Base-by-base conservation (phyloP, 2,888 invertebrate species). In the Hipparchia sbordonii region DNA sequence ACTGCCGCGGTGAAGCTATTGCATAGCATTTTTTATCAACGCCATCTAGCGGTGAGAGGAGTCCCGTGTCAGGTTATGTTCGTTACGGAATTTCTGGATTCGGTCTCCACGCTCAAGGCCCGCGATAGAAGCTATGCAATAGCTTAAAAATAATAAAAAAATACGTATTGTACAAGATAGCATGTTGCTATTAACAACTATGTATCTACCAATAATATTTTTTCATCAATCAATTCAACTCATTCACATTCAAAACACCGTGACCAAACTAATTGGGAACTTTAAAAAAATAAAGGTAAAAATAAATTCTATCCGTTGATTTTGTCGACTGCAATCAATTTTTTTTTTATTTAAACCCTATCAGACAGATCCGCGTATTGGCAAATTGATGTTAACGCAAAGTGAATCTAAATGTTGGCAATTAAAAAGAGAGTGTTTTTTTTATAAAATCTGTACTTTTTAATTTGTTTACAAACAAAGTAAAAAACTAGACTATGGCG, bases 241-340 rank as follows among this genome's bases (percentile, higher is more conserved):
- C 63, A 72, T 72, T 74, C 74, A 63, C 62, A 67, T 67, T 74
- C 72, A 74, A 74, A 74, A 70, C 62, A 13, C 74, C 74, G 62
- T 74, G 54, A 33, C 57, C 54, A 67, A 72, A 74, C 48, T 74
- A 74, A 74, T 74, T 74, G 74, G 74, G 59, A 67, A 52, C 67
- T 70, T 59, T 67, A 56, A 6, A 69, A 70, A 59, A 70, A 62
- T 54, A 63, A 51, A n/a, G 33, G 23, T 48, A 51, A 63, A 63
- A 51, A 52, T 6, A 51, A 65, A 52, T 12, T 65, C 65, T 65
- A 57, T 57, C 8, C 52, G 6, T 51, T 65, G 65, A 65, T 51
- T 65, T 65, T 52, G 65, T 52, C 67, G 67, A 67, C 59, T 59
- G 23, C 59, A 57, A 68, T 68, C 60, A 68, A 60, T 68, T 48